Conservation (phyloP, 2,113 vertebrate genomes). For the Cygnus buccinator region DNA sequence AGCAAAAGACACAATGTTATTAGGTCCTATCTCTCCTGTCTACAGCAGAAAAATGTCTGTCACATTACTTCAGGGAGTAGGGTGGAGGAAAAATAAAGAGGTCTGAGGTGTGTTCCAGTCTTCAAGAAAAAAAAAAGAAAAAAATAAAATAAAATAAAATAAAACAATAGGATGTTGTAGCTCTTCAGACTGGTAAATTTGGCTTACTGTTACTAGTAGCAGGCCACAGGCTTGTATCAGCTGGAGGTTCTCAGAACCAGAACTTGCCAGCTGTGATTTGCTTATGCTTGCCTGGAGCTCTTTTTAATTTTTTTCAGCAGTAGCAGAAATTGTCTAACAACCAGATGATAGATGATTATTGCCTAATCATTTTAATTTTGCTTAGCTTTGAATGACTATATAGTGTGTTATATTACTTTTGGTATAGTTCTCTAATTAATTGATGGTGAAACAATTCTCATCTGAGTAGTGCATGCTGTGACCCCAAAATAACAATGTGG, state of each 20-base stretch:
- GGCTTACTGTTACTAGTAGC: background rate
- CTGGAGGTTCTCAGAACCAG: background rate
- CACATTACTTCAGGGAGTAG: accelerated
- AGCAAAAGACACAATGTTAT: background rate
- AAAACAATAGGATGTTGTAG: background rate
- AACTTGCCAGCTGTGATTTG: background rate
- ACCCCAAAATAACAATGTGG: background rate
- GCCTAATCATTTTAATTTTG: background rate
- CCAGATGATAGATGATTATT: background rate
- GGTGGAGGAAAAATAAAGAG: background rate
- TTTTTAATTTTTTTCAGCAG: background rate
- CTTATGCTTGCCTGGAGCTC: background rate
- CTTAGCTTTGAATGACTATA: background rate
- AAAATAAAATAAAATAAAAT: background rate
- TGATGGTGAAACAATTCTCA: background rate
- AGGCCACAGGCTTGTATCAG: background rate
- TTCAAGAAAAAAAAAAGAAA: background rate
- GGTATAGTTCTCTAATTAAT: background rate
- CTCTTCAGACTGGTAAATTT: background rate
- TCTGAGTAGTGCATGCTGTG: background rate
- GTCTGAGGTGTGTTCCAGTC: background rate
- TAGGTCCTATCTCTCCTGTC: background rate
- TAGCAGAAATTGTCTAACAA: background rate
- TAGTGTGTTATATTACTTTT: background rate
- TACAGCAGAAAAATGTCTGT: background rate